Evolutionary conservation across 2,113 vertebrate species (phyloP).

Genomic region (Anthoscopus minutus): DNA sequence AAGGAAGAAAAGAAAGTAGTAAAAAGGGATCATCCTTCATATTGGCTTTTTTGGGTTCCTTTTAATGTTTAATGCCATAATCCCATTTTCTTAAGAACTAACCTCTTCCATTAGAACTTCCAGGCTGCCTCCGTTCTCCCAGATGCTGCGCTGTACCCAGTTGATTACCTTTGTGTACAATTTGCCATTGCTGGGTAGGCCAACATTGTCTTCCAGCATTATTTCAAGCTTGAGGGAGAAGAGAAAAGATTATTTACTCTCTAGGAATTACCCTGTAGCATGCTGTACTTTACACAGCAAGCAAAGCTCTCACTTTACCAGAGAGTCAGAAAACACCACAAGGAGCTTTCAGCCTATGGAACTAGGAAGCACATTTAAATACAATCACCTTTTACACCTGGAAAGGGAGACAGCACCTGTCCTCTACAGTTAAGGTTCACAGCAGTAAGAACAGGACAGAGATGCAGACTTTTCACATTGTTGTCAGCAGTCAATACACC

Average conservation of each 20-base stretch:
- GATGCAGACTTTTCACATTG: not conserved
- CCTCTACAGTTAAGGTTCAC: not conserved
- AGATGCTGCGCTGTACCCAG: slow-evolving; percentile 98
- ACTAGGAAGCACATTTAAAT: not conserved
- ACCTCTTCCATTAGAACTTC: slow-evolving; percentile 98
- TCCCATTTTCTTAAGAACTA: slow-evolving; percentile 80
- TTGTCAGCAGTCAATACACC: not conserved
- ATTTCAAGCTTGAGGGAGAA: slow-evolving; percentile 87
- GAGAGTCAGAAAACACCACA: not conserved
- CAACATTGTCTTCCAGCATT: slow-evolving; percentile 94
- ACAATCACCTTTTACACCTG: not conserved
- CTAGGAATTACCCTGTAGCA: not conserved
- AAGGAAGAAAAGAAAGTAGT: not conserved
- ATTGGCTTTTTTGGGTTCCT: not conserved
- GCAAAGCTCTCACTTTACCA: not conserved
- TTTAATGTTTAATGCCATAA: slow-evolving; percentile 50
- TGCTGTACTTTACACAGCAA: not conserved
- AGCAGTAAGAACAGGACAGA: not conserved
- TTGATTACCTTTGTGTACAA: slow-evolving; percentile 97
- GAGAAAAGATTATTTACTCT: not conserved
- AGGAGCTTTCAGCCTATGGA: not conserved
- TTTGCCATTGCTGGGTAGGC: slow-evolving; percentile 95
- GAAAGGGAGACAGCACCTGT: fast-evolving
- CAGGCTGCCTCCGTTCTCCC: slow-evolving; percentile 94
- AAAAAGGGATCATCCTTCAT: slow-evolving; percentile 70